Conservation (phyloP, 2,113 vertebrate species). For the Myocastor coypus region DNA sequence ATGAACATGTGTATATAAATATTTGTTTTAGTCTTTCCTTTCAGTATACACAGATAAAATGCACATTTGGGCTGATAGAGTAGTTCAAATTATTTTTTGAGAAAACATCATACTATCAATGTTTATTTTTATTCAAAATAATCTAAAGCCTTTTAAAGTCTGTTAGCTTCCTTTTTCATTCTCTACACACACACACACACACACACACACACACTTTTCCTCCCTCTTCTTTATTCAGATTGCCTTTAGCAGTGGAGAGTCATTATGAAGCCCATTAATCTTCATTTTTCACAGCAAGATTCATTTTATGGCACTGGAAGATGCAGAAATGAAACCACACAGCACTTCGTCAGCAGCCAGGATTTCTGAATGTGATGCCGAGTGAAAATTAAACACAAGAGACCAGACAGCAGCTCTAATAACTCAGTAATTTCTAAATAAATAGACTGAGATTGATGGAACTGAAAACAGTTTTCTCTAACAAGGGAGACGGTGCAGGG, state of each 20-base stretch:
- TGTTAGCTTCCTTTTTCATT: not conserved
- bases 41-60: not conserved
- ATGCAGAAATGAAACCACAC: slow-evolving; percentile 83
- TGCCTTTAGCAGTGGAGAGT: slow-evolving; percentile 84
- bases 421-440: slow-evolving; percentile 87
- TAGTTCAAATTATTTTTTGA: slow-evolving; percentile 17
- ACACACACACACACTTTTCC: not conserved
- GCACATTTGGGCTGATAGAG: not conserved
- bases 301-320: slow-evolving; percentile 85
- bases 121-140: slow-evolving; percentile 51
- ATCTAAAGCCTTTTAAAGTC: not conserved
- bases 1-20: not conserved
- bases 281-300: slow-evolving; percentile 89
- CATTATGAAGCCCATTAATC: slow-evolving; percentile 90
- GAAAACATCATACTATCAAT: not conserved
- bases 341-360: slow-evolving; percentile 80
- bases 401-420: slow-evolving; percentile 85
- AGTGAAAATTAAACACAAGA: slow-evolving; percentile 88
- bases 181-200: not conserved
- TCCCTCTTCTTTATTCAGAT: slow-evolving; percentile 83
- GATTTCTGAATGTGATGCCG: slow-evolving; percentile 86
- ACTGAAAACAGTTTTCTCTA: slow-evolving; percentile 81
- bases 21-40: not conserved
- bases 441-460: slow-evolving; percentile 87
- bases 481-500: slow-evolving; percentile 68